Percentiles rank a stretch among this genome's conserved stretches.
These are phyloP conservation scores for Drosophila varians DNA, from an alignment of 1,140 invertebrate genomes.

Conservation along the genomic window DNA sequence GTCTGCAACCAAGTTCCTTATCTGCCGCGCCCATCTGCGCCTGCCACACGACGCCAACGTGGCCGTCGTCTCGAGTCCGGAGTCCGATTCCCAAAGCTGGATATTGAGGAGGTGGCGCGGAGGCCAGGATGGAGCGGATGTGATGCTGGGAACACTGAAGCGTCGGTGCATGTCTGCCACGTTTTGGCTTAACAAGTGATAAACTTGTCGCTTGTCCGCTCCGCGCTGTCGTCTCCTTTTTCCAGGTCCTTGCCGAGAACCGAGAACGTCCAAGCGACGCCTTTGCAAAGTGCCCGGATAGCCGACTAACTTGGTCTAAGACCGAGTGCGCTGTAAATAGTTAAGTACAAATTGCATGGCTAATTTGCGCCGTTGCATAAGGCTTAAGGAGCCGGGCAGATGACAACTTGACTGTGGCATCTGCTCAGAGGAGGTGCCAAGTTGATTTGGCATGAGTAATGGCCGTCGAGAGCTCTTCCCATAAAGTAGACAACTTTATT, in stretches of 20 bases:
- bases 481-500: slow-evolving; percentile 52
- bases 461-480: slow-evolving; percentile 35
- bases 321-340: slow-evolving; percentile 54
- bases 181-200: slow-evolving; percentile 62
- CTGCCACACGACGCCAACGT: slow-evolving; percentile 58
- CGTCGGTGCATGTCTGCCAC: slow-evolving; percentile 51
- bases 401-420: slow-evolving; percentile 35
- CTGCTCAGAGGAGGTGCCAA: slow-evolving; percentile 39
- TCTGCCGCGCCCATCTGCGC: slow-evolving; percentile 63
- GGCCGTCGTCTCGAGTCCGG: slow-evolving; percentile 22
- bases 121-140: neutral
- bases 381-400: slow-evolving; percentile 37
- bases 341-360: slow-evolving; percentile 80
- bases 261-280: slow-evolving; percentile 37
- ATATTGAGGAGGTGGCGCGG: neutral
- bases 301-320: slow-evolving; percentile 2
- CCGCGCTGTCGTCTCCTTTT: slow-evolving; percentile 28
- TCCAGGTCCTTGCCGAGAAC: slow-evolving; percentile 59
- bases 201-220: slow-evolving; percentile 75
- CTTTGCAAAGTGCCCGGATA: slow-evolving; percentile 41
- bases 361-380: slow-evolving; percentile 76
- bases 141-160: slow-evolving; percentile 4
- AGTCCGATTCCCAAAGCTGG: slow-evolving; percentile 20
- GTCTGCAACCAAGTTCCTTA: slow-evolving; percentile 43
- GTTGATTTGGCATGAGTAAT: slow-evolving; percentile 47